Conservation (phyloP, 2,888 invertebrate genomes). For the Caenorhabditis sp. region DNA sequence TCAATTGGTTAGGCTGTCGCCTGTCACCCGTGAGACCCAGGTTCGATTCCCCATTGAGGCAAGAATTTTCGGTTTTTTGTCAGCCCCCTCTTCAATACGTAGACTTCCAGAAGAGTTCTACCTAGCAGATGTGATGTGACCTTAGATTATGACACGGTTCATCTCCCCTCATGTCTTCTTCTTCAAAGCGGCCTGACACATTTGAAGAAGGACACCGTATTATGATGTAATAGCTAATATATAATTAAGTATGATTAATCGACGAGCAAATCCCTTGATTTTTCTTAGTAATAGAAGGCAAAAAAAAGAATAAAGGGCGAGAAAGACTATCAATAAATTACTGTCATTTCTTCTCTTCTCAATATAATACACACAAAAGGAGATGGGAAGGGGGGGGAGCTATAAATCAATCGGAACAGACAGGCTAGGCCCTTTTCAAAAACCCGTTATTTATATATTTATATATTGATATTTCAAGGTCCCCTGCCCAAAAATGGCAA, state of each 20-base stretch:
- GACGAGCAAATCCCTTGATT: neutral
- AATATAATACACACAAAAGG: neutral
- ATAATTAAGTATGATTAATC: neutral
- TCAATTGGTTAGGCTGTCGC: too few species aligned
- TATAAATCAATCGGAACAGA: neutral
- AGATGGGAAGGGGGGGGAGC: neutral
- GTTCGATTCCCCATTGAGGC: too few species aligned
- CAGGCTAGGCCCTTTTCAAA: neutral
- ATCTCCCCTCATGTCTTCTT: neutral
- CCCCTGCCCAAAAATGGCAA: neutral
- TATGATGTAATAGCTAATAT: neutral
- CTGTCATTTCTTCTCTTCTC: neutral
- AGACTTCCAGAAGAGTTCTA: too few species aligned
- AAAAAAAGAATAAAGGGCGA: neutral
- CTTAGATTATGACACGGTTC: neutral
- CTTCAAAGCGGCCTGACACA: too few species aligned
- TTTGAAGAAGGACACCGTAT: neutral
- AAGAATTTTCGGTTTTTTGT: too few species aligned
- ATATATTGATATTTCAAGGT: neutral
- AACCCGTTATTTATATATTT: neutral
- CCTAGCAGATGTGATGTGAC: neutral
- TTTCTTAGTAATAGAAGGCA: neutral
- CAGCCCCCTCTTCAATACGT: too few species aligned
- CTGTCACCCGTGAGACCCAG: too few species aligned
- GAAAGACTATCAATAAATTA: slow-evolving; percentile 3